Evolutionary conservation across 2,888 invertebrate genomes (phyloP).

Genomic region (Spisula subtruncata): DNA sequence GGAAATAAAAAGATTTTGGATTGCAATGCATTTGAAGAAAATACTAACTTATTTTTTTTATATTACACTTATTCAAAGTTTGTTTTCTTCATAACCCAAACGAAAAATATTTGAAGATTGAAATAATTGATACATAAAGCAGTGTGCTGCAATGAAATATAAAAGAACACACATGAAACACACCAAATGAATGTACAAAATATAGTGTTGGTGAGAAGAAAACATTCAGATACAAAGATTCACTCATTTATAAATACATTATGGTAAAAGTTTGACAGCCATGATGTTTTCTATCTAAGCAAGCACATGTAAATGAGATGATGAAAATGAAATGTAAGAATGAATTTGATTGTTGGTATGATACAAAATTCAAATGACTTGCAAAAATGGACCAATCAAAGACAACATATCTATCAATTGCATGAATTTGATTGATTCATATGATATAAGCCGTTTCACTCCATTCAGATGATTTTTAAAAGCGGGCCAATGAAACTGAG

Average conservation of each 20-base stretch:
- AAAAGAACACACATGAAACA: not conserved
- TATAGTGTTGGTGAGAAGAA: not conserved
- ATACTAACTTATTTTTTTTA: too few species aligned
- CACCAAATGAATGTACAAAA: not conserved
- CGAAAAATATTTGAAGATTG: not conserved
- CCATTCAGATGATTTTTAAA: not conserved
- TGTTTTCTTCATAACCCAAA: too few species aligned
- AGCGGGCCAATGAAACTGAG: not conserved
- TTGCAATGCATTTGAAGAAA: too few species aligned
- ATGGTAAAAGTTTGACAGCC: not conserved
- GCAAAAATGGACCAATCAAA: slow-evolving; percentile 4
- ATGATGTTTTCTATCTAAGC: not conserved
- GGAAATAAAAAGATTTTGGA: too few species aligned
- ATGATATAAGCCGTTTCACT: not conserved
- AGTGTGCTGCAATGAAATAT: not conserved
- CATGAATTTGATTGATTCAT: not conserved
- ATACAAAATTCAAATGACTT: not conserved
- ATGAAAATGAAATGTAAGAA: not conserved
- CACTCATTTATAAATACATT: not conserved
- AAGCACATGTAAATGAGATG: not conserved
- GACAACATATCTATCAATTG: not conserved
- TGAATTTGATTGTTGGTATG: slow-evolving; percentile 14
- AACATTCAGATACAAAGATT: not conserved
- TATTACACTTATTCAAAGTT: too few species aligned
- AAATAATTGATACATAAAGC: not conserved